Conservation (phyloP, 2,888 invertebrate genomes). For the Rhorus exstirpatorius region DNA sequence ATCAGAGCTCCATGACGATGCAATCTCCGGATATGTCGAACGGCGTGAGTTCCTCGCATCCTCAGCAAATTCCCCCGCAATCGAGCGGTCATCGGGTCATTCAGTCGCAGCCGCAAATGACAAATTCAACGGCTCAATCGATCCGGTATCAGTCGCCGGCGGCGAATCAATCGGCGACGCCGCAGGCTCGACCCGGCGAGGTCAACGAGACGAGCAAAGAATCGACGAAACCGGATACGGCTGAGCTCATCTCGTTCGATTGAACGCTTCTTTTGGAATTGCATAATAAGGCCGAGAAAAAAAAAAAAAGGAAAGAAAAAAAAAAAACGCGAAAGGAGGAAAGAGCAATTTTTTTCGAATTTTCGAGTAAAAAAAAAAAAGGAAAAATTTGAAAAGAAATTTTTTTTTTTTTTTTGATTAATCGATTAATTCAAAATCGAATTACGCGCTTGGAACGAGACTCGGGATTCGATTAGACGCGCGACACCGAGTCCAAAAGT, state of each 20-base stretch:
- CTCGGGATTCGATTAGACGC: too few relatives aligned
- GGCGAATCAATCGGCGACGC: slow-evolving; percentile 56
- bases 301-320: too few relatives aligned
- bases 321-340: too few relatives aligned
- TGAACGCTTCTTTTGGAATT: slow-evolving; percentile 82
- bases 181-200: slow-evolving; percentile 68
- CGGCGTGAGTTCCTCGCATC: slow-evolving; percentile 31
- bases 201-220: slow-evolving; percentile 74
- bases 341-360: too few relatives aligned
- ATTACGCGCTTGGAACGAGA: too few relatives aligned
- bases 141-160: slow-evolving; percentile 71
- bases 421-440: too few relatives aligned
- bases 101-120: slow-evolving; percentile 73
- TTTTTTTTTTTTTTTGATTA: too few relatives aligned
- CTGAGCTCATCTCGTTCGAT: slow-evolving; percentile 94
- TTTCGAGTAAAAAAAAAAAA: too few relatives aligned
- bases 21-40: slow-evolving; percentile 59
- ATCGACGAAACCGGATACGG: slow-evolving; percentile 88
- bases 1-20: slow-evolving; percentile 68
- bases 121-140: slow-evolving; percentile 71
- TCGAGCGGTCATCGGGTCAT: slow-evolving; percentile 61
- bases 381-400: too few relatives aligned
- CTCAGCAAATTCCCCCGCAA: slow-evolving; percentile 54
- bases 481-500: too few relatives aligned
- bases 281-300: too few relatives aligned